Evolutionary conservation across 2,797 vertebrate genomes (phyloP), one percentile per base, ranked within the genome.

Genomic region (Myotis myotis): DNA sequence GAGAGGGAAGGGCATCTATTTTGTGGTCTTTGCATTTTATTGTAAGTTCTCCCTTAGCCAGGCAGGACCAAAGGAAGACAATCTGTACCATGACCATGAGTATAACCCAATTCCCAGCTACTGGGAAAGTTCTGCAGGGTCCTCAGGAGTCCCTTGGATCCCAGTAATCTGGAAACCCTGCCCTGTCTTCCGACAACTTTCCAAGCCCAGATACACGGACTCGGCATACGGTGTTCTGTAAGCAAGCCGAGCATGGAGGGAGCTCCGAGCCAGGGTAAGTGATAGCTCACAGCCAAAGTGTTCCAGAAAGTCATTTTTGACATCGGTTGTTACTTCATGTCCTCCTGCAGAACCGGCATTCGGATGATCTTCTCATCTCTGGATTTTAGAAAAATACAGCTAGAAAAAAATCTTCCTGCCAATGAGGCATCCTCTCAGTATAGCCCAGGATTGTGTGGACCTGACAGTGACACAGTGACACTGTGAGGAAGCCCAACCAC

Each of bases 191-290:
- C 49, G 28, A 81, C 81, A 55, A 15, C 82, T 66, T 19, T 97
- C 66, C 89, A 91, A 96, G 78, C 72, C 51, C 95, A 83, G 87
- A 81, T 47, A 36, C 87, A 94, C 57, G 80, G 82, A 95, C 51
- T 93, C 93, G 38, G 94, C 92, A 87, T 12, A 0, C 6, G 0
- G 68, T 94, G 94, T 95, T 96, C 91, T 28, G 22, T 55, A 74
- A 93, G 84, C 83, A 91, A 94, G 49, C 57, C 0, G 8, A 75
- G 89, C 10, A 0, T 86, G 79, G 70, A 93, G 41, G 66, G 72
- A 90, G 68, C 82, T 71, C 76, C 84, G 30, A 88, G 84, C 89
- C 90, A 88, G 64, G 15, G 62, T 87, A 96, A 96, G 75, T 15
- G 22, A 94, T 74, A 92, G 74, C 86, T n/a, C 36, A 8, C 22